Conservation (phyloP, 2,797 vertebrate species). For the Halcyon chelicuti region DNA sequence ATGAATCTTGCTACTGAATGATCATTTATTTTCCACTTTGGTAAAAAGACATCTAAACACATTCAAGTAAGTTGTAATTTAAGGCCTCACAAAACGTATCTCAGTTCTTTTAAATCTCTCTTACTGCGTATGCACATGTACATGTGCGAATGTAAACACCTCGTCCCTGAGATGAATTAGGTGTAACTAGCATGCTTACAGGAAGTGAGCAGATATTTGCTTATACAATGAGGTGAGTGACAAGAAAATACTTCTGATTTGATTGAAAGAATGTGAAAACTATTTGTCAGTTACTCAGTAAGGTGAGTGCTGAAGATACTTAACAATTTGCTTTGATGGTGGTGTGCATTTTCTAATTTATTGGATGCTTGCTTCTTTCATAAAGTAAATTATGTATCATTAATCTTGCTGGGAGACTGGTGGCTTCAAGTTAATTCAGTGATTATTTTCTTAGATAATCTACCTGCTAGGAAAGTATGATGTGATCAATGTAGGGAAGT, state of each 20-base stretch:
- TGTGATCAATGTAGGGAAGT: slow-evolving; percentile 67
- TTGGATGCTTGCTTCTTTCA: slow-evolving; percentile 79
- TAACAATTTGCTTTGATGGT: slow-evolving; percentile 75
- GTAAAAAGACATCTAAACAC: neutral
- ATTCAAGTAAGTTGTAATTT: neutral
- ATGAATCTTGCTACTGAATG: neutral
- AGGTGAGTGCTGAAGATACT: slow-evolving; percentile 64
- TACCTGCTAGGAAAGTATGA: slow-evolving; percentile 62
- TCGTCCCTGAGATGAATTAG: neutral
- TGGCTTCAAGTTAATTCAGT: slow-evolving; percentile 77
- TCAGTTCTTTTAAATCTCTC: neutral
- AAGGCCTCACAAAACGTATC: neutral
- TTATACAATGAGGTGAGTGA: neutral
- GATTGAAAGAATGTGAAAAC: slow-evolving; percentile 57
- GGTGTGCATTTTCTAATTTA: slow-evolving; percentile 79
- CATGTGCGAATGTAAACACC: neutral
- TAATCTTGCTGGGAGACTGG: slow-evolving; percentile 76
- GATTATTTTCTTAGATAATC: slow-evolving; percentile 76
- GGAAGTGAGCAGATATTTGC: slow-evolving; percentile 19
- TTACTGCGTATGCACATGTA: neutral
- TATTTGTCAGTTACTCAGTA: slow-evolving; percentile 72
- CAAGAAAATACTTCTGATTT: slow-evolving; percentile 48
- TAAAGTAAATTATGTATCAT: slow-evolving; percentile 79
- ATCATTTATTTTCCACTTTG: neutral
- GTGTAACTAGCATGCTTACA: neutral